A percentile compares a stretch with the other conserved stretches of the same genome.
Conservation (phyloP, 2,797 vertebrate species). For the Thalassophryne amazonica region DNA sequence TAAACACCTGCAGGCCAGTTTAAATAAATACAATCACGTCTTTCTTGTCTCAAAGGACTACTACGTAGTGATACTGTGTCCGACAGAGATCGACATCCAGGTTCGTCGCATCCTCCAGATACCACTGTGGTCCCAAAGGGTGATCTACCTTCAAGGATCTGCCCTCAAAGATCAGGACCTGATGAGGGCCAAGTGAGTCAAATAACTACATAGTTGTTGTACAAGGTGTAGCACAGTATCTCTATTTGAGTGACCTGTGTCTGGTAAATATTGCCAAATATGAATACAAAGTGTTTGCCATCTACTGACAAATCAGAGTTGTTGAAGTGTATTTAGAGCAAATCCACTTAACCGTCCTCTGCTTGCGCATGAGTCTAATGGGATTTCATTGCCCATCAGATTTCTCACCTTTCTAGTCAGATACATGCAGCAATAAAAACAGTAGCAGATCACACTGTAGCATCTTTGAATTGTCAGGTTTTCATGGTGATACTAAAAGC, state of each 20-base stretch:
- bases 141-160: conserved; percentile 86
- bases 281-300: not conserved
- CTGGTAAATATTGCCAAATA: not conserved
- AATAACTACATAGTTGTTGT: too few species aligned
- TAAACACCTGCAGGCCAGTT: not conserved
- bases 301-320: not conserved
- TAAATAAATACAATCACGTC: not conserved
- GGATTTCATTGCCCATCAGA: conserved; percentile 25
- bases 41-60: conserved; percentile 74
- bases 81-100: conserved; percentile 84
- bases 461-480: not conserved
- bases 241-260: too few species aligned
- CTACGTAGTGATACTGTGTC: conserved; percentile 86
- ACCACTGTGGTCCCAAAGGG: conserved; percentile 85
- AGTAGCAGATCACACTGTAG: not conserved
- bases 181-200: conserved; percentile 87
- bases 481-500: not conserved
- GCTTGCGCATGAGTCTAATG: conserved; percentile 21
- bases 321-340: not conserved
- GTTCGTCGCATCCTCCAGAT: conserved; percentile 85
- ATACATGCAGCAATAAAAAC: not conserved
- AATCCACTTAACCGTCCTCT: conserved; percentile 24
- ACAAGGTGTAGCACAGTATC: too few species aligned
- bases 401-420: conserved; percentile 6
- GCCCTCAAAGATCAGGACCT: conserved; percentile 86